phyloP scores from a whole-genome alignment of 2,888 invertebrate genomes.

The Drosophila setosimentum region DNA sequence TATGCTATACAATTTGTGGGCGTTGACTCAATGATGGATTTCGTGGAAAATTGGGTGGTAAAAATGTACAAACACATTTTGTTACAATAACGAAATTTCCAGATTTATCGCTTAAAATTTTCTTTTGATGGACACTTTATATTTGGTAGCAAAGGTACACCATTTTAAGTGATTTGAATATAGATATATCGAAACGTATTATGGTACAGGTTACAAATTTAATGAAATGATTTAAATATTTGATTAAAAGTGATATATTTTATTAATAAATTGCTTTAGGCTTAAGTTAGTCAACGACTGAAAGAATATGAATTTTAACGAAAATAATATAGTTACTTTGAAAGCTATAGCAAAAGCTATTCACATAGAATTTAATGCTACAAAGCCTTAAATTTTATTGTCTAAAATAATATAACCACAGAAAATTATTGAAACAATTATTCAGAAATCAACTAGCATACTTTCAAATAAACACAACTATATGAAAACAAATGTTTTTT shows the following conservation, averaged over 20 bases:
- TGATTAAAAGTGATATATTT: too few species aligned
- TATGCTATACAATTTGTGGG: conserved; percentile 35
- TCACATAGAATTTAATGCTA: not conserved
- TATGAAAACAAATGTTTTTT: too few species aligned
- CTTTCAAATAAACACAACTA: not conserved
- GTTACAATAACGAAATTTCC: not conserved
- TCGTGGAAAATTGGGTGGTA: too few species aligned
- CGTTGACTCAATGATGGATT: not conserved
- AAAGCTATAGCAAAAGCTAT: not conserved
- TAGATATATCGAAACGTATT: not conserved
- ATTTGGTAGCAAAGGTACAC: not conserved
- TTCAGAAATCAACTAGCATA: not conserved
- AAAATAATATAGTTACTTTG: not conserved
- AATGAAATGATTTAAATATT: not conserved
- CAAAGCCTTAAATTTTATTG: not conserved
- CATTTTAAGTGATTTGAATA: not conserved
- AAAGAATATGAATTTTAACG: too few species aligned
- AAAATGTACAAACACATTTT: not conserved
- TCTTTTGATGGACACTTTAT: not conserved
- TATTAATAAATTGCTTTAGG: too few species aligned
- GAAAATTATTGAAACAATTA: not conserved
- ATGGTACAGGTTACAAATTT: not conserved
- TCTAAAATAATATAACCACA: not conserved
- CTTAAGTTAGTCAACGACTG: not conserved
- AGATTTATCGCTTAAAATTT: not conserved